Base-by-base conservation (phyloP, 2,113 vertebrate species). In the Dendropsophus ebraccatus region DNA sequence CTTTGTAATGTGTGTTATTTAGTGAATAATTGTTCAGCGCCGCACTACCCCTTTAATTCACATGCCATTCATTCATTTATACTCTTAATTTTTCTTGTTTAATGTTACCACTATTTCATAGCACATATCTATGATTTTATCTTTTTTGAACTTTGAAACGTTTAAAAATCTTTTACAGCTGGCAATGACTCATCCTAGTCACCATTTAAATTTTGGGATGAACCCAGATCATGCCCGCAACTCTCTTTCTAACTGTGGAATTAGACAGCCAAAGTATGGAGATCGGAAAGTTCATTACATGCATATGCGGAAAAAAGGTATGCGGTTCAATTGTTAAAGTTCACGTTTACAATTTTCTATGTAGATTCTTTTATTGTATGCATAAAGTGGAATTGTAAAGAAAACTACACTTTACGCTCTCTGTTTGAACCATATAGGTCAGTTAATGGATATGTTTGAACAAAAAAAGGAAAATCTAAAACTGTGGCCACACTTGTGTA, bases 181-280 rank as follows among this genome's bases (percentile, higher is more conserved):
- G 89, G 98, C 96, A 83, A 99, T 99, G 97, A 99, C 98, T 82
- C 98, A 99, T 89, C 98, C 98, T 4, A 99, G 98, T 86, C 97
- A 99, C 91, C 98, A 99, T 91, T 95, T 99, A 91, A 99, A 99
- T 91, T 99, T 99, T 70, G 98, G 98, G 87, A 99, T 99, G 98
- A 99, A 99, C 90, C 98, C 98, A 0, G 98, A 99, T 90, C 98
- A 99, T 72, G 98, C 98, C 62, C 96, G 98, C 83, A 99, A 99
- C 91, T 99, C 98, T 6, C 94, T 99, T 5, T 99, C 98, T 87
- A 99, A 99, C 92, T 99, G 98, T 82, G 98, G 98, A 32, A 99
- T 99, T 91, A 95, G 98, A 1, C 98, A 99, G 89, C 98, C 98
- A 11, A 99, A 99, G 87, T 99, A 99, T 0, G 98, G 98, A 14